phyloP scores from a whole-genome alignment of 2,113 vertebrate species.

The Albula goreensis region DNA sequence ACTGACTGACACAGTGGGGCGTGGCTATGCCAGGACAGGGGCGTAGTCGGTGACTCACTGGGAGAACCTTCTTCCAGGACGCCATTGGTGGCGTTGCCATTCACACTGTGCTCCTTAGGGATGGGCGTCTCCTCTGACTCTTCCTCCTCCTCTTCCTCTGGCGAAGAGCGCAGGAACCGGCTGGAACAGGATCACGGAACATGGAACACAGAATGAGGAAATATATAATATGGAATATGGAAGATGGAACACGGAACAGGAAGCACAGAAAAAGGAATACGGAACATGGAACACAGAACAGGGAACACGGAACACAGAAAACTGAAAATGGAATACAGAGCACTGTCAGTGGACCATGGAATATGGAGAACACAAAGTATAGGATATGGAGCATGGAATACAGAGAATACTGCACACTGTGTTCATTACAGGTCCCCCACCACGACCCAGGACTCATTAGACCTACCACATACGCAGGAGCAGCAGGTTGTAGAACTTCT shows the following conservation, averaged over 20 bases:
- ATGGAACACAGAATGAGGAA: background rate
- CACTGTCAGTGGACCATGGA: no score
- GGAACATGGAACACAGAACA: no score
- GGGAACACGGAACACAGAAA: no score
- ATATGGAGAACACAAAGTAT: no score
- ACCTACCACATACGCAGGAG: slow-evolving; percentile 89
- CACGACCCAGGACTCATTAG: no score
- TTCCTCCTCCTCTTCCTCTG: slow-evolving; percentile 76
- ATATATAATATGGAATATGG: no score
- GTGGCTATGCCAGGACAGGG: background rate
- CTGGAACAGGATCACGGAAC: slow-evolving; percentile 46
- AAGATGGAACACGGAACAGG: no score
- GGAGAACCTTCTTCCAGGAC: slow-evolving; percentile 92
- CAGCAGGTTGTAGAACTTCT: slow-evolving; percentile 94
- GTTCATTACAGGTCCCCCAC: no score
- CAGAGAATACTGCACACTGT: no score
- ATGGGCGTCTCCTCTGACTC: slow-evolving; percentile 82
- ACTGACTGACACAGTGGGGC: background rate
- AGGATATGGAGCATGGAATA: no score
- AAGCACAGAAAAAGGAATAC: no score
- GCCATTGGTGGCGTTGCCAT: slow-evolving; percentile 91
- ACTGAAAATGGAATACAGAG: no score
- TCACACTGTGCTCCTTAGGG: slow-evolving; percentile 85
- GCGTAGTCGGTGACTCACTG: slow-evolving; percentile 73
- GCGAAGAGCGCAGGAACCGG: slow-evolving; percentile 63